Conservation (phyloP, 2,113 vertebrate genomes). For the Halichoerus grypus region DNA sequence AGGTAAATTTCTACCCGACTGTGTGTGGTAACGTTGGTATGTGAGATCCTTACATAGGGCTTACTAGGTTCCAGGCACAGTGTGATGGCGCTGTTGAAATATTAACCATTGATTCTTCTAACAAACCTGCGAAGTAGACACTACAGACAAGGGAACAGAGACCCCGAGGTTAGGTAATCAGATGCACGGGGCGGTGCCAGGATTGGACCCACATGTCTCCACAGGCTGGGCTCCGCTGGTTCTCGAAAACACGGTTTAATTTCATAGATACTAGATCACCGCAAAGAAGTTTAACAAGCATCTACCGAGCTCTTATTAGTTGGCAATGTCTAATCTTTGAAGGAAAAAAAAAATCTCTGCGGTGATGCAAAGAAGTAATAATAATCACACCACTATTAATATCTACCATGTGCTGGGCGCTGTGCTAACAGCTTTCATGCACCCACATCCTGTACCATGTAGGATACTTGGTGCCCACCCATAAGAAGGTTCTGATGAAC, state of each 20-base stretch:
- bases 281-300: not conserved
- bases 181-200: not conserved
- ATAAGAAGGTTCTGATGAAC: not conserved
- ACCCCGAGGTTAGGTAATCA: not conserved
- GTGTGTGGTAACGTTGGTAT: not conserved
- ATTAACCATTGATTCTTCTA: not conserved
- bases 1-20: not conserved
- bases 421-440: not conserved
- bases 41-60: not conserved
- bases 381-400: not conserved
- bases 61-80: not conserved
- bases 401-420: not conserved
- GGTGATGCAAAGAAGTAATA: not conserved
- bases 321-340: not conserved
- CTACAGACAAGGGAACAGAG: not conserved
- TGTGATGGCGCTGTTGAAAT: not conserved
- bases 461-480: not conserved
- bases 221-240: not conserved
- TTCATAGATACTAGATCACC: not conserved
- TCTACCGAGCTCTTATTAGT: not conserved
- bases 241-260: not conserved
- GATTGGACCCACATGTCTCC: not conserved
- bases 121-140: not conserved
- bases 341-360: slow-evolving; percentile 22
- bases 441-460: not conserved